Evolutionary conservation across 1,140 invertebrate genomes (phyloP), one percentile per base, ranked within the genome.

Genomic region (Vollenhovia emeryi): DNA sequence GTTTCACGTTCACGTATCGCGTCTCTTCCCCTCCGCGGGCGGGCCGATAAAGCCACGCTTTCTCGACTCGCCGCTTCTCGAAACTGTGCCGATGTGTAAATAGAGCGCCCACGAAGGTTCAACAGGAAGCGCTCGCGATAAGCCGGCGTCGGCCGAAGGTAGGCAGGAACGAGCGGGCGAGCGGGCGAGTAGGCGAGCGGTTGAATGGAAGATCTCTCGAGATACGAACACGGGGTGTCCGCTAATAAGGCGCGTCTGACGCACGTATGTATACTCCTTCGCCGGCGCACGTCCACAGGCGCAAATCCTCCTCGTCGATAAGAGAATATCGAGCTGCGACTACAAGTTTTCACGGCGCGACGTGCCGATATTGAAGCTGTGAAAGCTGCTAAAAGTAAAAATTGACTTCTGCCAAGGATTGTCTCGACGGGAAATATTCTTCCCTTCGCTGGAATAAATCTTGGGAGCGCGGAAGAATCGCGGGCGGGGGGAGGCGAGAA

Each of bases 61-160:
- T 66, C 73, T 52, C 85, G 76, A 66, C 82, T 89, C 88, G 69
- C 85, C 66, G 87, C 45, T 89, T 87, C 79, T 89, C 69, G 80
- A 87, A 89, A 89, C 84, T 89, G 84, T 86, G 87, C 59, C 87
- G 84, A 78, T 48, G 75, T 74, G 84, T 75, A 88, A 88, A 89
- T 89, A 71, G 87, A 84, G 69, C 87, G 87, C 40, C 79, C 71
- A 82, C 83, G 55, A 57, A 86, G 78, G 78, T 82, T 82, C 78
- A 82, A 82, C 78, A 82, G 78, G 78, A 82, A 76, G 80, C 50
- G 60, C 21, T 60, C 66, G 40, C 24, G 83, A 88, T 73, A 50
- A 89, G 74, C 55, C 30, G 13, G 43, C 80, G 52, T 60, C 27
- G 15, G 60, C 74, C 76, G 52, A 86, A 88, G 52, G 69, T 52